Percentiles rank a stretch among this genome's conserved stretches.
phyloP scores from a whole-genome alignment of 2,888 invertebrate species.

The Ashinkailepas kermadecensis region DNA sequence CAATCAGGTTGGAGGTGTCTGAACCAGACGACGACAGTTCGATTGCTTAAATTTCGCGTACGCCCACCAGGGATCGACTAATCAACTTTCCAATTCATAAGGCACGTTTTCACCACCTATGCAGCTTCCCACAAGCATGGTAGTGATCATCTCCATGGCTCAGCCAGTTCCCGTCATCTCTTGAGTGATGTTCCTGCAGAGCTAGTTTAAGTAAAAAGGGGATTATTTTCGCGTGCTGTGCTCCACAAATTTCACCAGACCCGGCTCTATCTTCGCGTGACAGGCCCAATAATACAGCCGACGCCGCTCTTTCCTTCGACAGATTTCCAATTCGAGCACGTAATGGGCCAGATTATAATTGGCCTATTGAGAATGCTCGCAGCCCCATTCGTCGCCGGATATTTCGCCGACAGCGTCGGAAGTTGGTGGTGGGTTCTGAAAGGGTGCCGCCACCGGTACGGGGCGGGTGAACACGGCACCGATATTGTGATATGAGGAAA shows the following conservation, averaged over 20 bases:
- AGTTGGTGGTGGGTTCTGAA: neutral
- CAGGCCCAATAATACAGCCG: constrained; percentile 1
- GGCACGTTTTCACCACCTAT: neutral
- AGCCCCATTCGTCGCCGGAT: neutral
- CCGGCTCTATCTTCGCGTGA: neutral
- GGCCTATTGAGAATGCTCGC: neutral
- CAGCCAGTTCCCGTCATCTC: neutral
- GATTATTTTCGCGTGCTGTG: too few relatives aligned
- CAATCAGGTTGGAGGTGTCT: neutral
- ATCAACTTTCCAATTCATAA: neutral
- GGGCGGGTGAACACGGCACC: neutral
- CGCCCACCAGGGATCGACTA: neutral
- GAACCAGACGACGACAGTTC: neutral
- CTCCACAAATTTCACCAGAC: too few relatives aligned
- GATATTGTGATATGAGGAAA: neutral
- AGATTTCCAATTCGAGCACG: neutral
- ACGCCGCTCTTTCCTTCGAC: neutral
- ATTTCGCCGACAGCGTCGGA: neutral
- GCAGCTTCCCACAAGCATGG: neutral
- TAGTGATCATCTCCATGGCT: neutral
- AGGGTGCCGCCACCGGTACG: neutral
- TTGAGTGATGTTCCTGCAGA: neutral
- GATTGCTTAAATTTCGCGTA: neutral
- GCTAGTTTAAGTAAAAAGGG: neutral
- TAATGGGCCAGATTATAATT: constrained; percentile 1